These are phyloP conservation scores for Ciconia nigra DNA, from an alignment of 2,797 vertebrate species.

Conservation along the genomic window DNA sequence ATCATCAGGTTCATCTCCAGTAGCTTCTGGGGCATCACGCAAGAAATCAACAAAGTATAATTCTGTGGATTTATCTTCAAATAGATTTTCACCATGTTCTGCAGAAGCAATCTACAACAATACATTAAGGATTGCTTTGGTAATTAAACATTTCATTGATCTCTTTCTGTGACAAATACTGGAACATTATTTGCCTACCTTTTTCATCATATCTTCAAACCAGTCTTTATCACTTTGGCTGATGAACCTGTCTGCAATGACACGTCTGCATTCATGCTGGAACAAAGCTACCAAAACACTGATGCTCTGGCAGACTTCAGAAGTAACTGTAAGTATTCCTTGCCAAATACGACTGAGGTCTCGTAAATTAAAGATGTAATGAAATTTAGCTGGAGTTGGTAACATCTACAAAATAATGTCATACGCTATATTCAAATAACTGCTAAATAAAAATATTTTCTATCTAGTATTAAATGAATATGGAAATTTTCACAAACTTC, in stretches of 20 bases:
- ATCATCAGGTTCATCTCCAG: slow-evolving; percentile 80
- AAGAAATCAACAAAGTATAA: slow-evolving; percentile 85
- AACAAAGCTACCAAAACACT: slow-evolving; percentile 78
- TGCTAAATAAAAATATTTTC: not conserved
- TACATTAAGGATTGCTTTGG: not conserved
- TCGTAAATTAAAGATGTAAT: slow-evolving; percentile 87
- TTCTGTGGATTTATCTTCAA: slow-evolving; percentile 67
- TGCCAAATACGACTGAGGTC: slow-evolving; percentile 88
- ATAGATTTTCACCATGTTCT: slow-evolving; percentile 74
- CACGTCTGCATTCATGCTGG: slow-evolving; percentile 81
- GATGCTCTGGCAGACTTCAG: slow-evolving; percentile 76
- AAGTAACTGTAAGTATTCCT: slow-evolving; percentile 78
- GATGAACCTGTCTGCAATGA: slow-evolving; percentile 83
- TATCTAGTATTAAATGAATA: not conserved
- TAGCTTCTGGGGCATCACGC: slow-evolving; percentile 76
- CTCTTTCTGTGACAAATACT: not conserved
- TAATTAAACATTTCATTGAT: not conserved
- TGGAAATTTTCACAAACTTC: not conserved
- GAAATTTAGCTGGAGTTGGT: slow-evolving; percentile 86
- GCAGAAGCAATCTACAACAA: slow-evolving; percentile 72
- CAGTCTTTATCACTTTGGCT: slow-evolving; percentile 76
- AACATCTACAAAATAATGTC: slow-evolving; percentile 78
- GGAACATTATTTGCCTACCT: slow-evolving; percentile 59
- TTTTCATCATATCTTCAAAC: slow-evolving; percentile 73
- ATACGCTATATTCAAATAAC: not conserved